Evolutionary conservation across 2,113 vertebrate species (phyloP), one percentile per base, ranked within the genome.

Genomic region (Panthera uncia): DNA sequence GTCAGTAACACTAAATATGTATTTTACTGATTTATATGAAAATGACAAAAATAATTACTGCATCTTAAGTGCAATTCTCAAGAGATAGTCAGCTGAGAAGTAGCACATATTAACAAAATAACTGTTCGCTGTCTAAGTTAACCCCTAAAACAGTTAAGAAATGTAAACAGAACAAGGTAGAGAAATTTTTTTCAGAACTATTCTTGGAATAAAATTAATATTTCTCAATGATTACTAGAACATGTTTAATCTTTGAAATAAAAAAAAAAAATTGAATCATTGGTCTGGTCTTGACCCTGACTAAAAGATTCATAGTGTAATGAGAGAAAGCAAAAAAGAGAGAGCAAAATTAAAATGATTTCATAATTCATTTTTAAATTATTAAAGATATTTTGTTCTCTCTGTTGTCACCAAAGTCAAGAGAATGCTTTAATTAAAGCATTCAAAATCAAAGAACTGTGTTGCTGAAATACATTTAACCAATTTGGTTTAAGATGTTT

Each of bases 41-140:
- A 97, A 84, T 94, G 86, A 85, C 74, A 98, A 90, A 96, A 97
- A 91, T 98, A 96, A 96, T 92, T 91, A 96, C 65, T 61, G 57
- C 27, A 83, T 85, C 45, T 68, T 89, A 91, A 96, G 29, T 84
- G 36, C 10, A 89, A 87, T 84, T 93, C 86, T 95, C 92, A 95
- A 93, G 97, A 97, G 69, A 94, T 88, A 81, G 31, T 98, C 57
- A 82, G 41, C 12, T 90, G 63, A 86, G 33, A 87, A 93, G 81
- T 71, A 74, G 68, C 52, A 96, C 61, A 80, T 61, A 87, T 95
- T 90, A 95, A 71, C 65, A 84, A 92, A 97, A 97, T 85, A 5
- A 80, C 69, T 88, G 86, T 89, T 93, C 52, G 66, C 27, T 86
- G 14, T 69, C 36, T 84, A 94, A 91, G 36, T 48, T 74, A 97